phyloP scores from a whole-genome alignment of 2,888 invertebrate species.

The Tiliacea aurago region DNA sequence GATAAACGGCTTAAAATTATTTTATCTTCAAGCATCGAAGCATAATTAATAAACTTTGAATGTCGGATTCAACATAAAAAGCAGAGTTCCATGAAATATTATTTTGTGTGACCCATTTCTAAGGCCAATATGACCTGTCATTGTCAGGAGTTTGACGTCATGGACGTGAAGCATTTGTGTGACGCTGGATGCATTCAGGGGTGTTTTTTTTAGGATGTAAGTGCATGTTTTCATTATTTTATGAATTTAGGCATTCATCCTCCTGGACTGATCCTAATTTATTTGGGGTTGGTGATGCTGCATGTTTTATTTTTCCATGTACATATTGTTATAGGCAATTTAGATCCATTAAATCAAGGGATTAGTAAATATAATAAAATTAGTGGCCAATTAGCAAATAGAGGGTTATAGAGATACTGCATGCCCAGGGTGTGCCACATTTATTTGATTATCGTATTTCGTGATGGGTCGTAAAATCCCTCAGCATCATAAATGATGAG shows the following conservation, averaged over 20 bases:
- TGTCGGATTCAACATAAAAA: constrained; percentile 8
- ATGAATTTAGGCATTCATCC: neutral
- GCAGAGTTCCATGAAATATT: constrained; percentile 7
- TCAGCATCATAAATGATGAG: neutral
- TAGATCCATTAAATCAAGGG: neutral
- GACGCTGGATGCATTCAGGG: neutral
- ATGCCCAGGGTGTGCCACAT: neutral
- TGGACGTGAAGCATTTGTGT: constrained; percentile 13
- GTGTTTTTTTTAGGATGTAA: neutral
- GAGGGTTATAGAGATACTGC: neutral
- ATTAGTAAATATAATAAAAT: no score
- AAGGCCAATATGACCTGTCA: constrained; percentile 29
- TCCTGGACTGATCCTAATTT: neutral
- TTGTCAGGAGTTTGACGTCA: constrained; percentile 24
- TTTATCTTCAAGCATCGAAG: constrained; percentile 5
- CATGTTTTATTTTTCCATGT: neutral
- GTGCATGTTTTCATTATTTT: neutral
- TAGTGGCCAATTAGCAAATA: neutral
- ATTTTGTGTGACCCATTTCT: constrained; percentile 25
- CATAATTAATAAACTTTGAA: constrained; percentile 18
- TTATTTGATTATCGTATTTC: neutral
- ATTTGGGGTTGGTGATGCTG: no score
- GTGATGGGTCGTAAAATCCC: no score
- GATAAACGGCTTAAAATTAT: constrained; percentile 9
- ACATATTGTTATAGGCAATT: neutral